phyloP scores from a whole-genome alignment of 2,113 vertebrate genomes.

The Elaphurus davidianus region DNA sequence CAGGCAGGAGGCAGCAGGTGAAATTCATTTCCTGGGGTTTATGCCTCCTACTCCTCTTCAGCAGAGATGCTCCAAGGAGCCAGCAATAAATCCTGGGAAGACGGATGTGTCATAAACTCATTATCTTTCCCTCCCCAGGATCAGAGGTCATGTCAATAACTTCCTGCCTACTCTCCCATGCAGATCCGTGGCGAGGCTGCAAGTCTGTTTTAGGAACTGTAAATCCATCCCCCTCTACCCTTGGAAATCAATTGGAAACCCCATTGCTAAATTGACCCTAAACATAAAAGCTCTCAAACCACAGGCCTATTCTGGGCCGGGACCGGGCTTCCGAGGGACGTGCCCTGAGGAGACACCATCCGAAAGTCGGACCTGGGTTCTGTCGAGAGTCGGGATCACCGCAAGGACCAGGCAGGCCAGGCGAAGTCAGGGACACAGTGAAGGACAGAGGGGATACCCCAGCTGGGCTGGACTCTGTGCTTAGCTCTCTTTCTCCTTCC shows the following conservation, averaged over 20 bases:
- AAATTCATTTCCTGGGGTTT: background rate
- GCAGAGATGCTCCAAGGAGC: background rate
- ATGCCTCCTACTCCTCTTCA: background rate
- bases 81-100: background rate
- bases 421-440: background rate
- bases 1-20: background rate
- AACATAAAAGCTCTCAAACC: background rate
- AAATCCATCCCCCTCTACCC: background rate
- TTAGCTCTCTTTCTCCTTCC: background rate
- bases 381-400: fast-evolving
- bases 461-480: fast-evolving
- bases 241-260: slow-evolving; percentile 33
- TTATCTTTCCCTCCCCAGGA: background rate
- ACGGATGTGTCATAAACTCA: background rate
- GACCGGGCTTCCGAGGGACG: background rate
- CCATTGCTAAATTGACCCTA: background rate
- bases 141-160: slow-evolving; percentile 11
- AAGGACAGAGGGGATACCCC: background rate
- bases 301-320: background rate
- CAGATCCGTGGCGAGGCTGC: background rate
- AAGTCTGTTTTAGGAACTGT: background rate
- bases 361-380: background rate
- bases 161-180: background rate
- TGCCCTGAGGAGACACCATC: background rate
- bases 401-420: background rate